Conservation (phyloP, 2,888 invertebrate species). For the Pheosia tremula region DNA sequence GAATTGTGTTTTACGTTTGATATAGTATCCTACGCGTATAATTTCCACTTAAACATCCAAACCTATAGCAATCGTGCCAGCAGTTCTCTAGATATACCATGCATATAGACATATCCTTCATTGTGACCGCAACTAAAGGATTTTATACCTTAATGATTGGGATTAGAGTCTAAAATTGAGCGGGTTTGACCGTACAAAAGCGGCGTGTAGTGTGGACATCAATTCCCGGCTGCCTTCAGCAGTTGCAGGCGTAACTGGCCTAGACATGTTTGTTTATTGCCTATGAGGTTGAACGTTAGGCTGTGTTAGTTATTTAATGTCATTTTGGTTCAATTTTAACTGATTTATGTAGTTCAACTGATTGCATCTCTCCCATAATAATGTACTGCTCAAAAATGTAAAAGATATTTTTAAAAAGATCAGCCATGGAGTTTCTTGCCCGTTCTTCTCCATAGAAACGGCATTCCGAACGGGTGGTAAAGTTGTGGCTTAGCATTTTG, state of each 20-base stretch:
- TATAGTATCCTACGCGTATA: not conserved
- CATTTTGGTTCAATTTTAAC: not conserved
- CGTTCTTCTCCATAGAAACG: too few relatives aligned
- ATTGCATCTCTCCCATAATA: not conserved
- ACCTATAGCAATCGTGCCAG: slow-evolving; percentile 29
- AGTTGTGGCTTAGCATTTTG: too few relatives aligned
- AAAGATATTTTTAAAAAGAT: too few relatives aligned
- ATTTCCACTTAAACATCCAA: slow-evolving; percentile 6
- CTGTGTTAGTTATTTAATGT: not conserved
- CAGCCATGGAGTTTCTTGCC: too few relatives aligned
- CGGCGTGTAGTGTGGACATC: slow-evolving; percentile 21
- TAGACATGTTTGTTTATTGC: slow-evolving; percentile 42
- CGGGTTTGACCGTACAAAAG: slow-evolving; percentile 18
- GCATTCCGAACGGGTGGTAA: too few relatives aligned
- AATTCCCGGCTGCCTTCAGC: slow-evolving; percentile 40
- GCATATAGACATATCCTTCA: slow-evolving; percentile 6
- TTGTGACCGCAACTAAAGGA: not conserved
- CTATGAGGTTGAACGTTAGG: not conserved
- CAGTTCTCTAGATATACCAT: slow-evolving; percentile 18
- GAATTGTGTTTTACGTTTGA: not conserved
- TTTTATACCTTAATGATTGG: rapidly evolving
- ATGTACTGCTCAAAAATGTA: too few relatives aligned
- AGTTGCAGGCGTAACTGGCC: slow-evolving; percentile 29
- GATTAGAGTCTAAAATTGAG: slow-evolving; percentile 18
- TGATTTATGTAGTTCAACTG: not conserved